A percentile compares a stretch with the other conserved stretches of the same genome.
Conservation (phyloP, 2,113 vertebrate genomes). For the Ptilorrhoa leucosticta region DNA sequence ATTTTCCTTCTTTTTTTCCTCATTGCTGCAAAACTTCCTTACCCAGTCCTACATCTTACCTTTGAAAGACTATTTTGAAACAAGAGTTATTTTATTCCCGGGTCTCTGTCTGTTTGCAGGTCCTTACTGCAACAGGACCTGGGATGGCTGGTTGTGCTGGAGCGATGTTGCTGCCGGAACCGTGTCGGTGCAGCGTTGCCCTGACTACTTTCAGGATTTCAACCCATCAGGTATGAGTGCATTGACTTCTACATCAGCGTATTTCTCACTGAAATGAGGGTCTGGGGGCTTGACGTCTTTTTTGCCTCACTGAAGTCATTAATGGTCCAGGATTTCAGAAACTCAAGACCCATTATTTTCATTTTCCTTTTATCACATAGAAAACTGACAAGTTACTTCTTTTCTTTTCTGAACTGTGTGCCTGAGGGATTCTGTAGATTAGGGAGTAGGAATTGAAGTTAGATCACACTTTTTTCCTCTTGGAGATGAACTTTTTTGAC, state of each 20-base stretch:
- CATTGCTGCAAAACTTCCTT: background rate
- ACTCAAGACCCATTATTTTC: background rate
- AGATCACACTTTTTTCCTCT: background rate
- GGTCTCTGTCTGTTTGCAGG: constrained; percentile 55
- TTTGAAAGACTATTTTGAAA: background rate
- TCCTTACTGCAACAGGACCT: constrained; percentile 87
- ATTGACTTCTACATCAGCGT: background rate
- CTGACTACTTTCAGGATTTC: constrained; percentile 96
- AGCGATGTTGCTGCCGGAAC: constrained; percentile 82
- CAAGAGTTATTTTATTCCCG: background rate
- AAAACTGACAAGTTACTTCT: background rate
- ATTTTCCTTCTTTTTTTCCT: background rate
- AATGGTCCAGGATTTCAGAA: background rate
- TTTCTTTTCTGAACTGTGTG: background rate
- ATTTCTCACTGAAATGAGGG: background rate
- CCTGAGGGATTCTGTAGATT: background rate
- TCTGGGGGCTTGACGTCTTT: background rate
- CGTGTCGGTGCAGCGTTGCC: constrained; percentile 85
- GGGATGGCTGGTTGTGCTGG: constrained; percentile 99
- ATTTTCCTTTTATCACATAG: background rate
- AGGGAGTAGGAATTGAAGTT: background rate
- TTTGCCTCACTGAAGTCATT: background rate
- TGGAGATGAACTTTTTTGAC: background rate
- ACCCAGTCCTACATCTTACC: background rate
- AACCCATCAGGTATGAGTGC: constrained; percentile 85